Evolutionary conservation across 2,797 vertebrate genomes (phyloP).

Genomic region (Labeo calbasu): DNA sequence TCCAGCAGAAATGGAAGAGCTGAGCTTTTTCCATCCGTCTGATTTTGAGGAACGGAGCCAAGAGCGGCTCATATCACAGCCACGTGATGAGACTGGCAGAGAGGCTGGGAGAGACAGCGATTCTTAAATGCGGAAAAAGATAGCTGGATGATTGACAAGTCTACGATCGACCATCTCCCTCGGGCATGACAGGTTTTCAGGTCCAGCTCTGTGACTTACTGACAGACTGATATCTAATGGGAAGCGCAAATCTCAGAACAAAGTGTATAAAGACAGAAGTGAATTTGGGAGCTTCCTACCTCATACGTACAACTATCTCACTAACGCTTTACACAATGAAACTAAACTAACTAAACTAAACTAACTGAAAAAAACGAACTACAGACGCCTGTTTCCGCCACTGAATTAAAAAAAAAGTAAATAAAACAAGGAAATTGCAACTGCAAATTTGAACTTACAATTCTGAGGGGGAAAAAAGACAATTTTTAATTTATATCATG

Average conservation of each 20-base stretch:
- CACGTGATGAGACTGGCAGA: slow-evolving; percentile 22
- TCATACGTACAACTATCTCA: background rate
- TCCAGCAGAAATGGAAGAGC: background rate
- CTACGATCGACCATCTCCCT: slow-evolving; percentile 39
- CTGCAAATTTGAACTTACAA: too few relatives aligned
- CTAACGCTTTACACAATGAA: background rate
- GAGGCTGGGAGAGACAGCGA: slow-evolving; percentile 14
- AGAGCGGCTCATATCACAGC: background rate
- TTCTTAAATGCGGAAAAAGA: slow-evolving; percentile 18
- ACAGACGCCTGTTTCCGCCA: background rate
- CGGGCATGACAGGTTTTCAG: slow-evolving; percentile 42
- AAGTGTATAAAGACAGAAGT: slow-evolving; percentile 7
- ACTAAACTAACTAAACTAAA: too few relatives aligned
- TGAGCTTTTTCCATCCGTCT: background rate
- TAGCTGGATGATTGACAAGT: slow-evolving; percentile 35
- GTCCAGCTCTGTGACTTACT: slow-evolving; percentile 28
- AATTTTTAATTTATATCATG: too few relatives aligned
- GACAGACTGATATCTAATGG: slow-evolving; percentile 35
- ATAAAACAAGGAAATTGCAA: background rate
- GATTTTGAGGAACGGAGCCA: slow-evolving; percentile 19
- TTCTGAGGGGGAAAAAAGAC: too few relatives aligned
- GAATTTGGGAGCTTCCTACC: slow-evolving; percentile 17
- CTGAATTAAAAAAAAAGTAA: background rate
- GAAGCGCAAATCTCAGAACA: slow-evolving; percentile 38
- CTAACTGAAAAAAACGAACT: too few relatives aligned